Base-by-base conservation (phyloP, 2,888 invertebrate species). In the Torymus auratus region DNA sequence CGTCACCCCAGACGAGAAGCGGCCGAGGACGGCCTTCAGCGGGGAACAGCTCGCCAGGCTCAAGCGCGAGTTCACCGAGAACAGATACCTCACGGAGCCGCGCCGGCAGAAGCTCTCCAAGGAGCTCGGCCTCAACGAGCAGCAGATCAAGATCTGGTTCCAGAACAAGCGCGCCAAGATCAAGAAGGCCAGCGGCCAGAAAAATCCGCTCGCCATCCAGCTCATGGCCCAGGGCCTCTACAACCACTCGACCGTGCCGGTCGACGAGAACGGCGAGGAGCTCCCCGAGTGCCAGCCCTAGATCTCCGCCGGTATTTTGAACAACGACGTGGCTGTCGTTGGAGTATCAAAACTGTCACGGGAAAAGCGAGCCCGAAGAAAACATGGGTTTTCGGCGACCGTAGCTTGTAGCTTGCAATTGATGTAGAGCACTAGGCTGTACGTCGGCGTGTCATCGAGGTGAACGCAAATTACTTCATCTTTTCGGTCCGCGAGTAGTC, bases 71-170 rank as follows among this genome's bases (percentile, higher is more conserved):
- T 93, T 93, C 86, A 91, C 91, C 78, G 93, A 93, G 87, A 94
- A 94, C 89, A 93, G 93, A 88, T 94, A 96, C 90, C 92, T 96
- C 82, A 95, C 95, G 1, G 96, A 96, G 87, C 93, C 94, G 85
- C 91, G 95, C 70, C 92, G 96, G 60, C 95, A 95, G 88, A 94
- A 94, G 85, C 91, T 96, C 81, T 95, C 96, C 64, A 92, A 92
- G 91, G 91, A 96, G 93, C 92, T 99, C 78, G 96, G 97, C 0
- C 93, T 99, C 81, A 98, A 99, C 86, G 99, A 99, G 91, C 97
- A 97, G 0, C 99, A 99, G 92, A 99, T 97, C 90, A 98, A 98
- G 93, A 98, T 98, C 91, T 98, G 97, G 98, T 97, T 98, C 92
- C 97, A 98, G 92, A 98, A 98, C 92, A 98, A 98, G 91, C 93